These are phyloP conservation scores for Ethmia dodecea DNA, from an alignment of 2,888 invertebrate genomes.

Conservation along the genomic window DNA sequence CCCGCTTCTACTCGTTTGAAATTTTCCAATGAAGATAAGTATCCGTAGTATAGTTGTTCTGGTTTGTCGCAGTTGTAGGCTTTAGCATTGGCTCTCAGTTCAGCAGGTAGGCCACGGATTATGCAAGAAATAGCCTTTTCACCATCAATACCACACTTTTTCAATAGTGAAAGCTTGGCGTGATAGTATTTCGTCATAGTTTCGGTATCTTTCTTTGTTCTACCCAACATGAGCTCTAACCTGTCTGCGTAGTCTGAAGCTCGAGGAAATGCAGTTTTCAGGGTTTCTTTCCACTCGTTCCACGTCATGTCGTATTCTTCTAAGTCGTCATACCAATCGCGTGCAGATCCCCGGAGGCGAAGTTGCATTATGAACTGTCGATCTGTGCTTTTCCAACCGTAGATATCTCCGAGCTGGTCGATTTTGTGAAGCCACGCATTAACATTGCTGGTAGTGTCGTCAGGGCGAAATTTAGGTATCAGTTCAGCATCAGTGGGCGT, in stretches of 20 bases:
- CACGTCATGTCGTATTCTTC: slow-evolving; percentile 25
- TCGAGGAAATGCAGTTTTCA: slow-evolving; percentile 20
- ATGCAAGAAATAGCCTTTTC: slow-evolving; percentile 20
- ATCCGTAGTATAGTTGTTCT: slow-evolving; percentile 21
- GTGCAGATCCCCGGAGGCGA: slow-evolving; percentile 22
- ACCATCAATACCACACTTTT: slow-evolving; percentile 20
- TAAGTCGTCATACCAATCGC: slow-evolving; percentile 24
- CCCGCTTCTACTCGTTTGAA: slow-evolving; percentile 6
- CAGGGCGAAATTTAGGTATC: slow-evolving; percentile 20
- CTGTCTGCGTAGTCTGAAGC: slow-evolving; percentile 25
- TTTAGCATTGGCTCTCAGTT: slow-evolving; percentile 22
- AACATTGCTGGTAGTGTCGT: slow-evolving; percentile 17
- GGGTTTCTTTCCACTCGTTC: slow-evolving; percentile 26
- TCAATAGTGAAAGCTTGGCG: slow-evolving; percentile 23
- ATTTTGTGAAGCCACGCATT: slow-evolving; percentile 26
- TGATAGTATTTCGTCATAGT: slow-evolving; percentile 33
- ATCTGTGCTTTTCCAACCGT: slow-evolving; percentile 19
- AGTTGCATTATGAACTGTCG: slow-evolving; percentile 21
- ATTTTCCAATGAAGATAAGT: slow-evolving; percentile 20
- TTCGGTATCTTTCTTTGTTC: slow-evolving; percentile 22
- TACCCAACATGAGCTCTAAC: slow-evolving; percentile 26
- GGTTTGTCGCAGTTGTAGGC: slow-evolving; percentile 21
- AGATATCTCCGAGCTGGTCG: slow-evolving; percentile 27
- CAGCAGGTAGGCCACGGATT: slow-evolving; percentile 19
- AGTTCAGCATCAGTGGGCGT: slow-evolving; percentile 34